These are phyloP conservation scores for Diplodus puntazzo DNA, from an alignment of 2,797 vertebrate species.

Conservation along the genomic window DNA sequence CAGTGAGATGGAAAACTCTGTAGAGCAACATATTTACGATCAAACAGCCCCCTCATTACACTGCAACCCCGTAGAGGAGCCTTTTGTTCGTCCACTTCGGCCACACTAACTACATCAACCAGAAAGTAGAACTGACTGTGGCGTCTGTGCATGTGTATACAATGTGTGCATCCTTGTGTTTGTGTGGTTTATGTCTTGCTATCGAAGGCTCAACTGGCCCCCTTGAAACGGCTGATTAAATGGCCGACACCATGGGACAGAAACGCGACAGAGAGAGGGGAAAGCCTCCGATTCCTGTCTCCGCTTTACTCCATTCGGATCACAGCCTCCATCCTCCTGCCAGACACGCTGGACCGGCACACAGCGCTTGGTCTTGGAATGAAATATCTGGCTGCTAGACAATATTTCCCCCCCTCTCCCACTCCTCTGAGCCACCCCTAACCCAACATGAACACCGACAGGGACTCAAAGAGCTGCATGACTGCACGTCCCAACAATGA, in stretches of 20 bases:
- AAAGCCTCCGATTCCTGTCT: conserved; percentile 42
- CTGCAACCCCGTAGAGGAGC: conserved; percentile 81
- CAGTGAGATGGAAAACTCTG: conserved; percentile 85
- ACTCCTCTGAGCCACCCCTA: conserved; percentile 70
- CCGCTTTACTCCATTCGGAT: conserved; percentile 55
- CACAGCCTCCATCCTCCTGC: conserved; percentile 48
- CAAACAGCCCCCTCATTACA: conserved; percentile 86
- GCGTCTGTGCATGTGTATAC: conserved; percentile 46
- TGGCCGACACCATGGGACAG: conserved; percentile 33
- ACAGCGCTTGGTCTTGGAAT: conserved; percentile 72
- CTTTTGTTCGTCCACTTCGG: conserved; percentile 86
- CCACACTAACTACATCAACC: conserved; percentile 80
- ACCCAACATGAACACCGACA: conserved; percentile 74
- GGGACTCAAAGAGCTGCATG: conserved; percentile 81
- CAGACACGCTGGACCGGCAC: conserved; percentile 59
- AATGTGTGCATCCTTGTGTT: conserved; percentile 49
- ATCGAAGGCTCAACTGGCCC: conserved; percentile 76
- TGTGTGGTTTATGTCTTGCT: conserved; percentile 60
- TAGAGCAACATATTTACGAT: conserved; percentile 85
- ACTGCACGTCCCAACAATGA: conserved; percentile 86
- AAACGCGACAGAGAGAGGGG: conserved; percentile 34
- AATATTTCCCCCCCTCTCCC: conserved; percentile 65
- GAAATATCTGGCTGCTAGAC: conserved; percentile 73
- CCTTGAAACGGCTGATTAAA: conserved; percentile 73
- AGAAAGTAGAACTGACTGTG: conserved; percentile 77